phyloP scores from a whole-genome alignment of 30 jellyfish, hydroid and myxozoan genomes.

The Chironex yamaguchii region DNA sequence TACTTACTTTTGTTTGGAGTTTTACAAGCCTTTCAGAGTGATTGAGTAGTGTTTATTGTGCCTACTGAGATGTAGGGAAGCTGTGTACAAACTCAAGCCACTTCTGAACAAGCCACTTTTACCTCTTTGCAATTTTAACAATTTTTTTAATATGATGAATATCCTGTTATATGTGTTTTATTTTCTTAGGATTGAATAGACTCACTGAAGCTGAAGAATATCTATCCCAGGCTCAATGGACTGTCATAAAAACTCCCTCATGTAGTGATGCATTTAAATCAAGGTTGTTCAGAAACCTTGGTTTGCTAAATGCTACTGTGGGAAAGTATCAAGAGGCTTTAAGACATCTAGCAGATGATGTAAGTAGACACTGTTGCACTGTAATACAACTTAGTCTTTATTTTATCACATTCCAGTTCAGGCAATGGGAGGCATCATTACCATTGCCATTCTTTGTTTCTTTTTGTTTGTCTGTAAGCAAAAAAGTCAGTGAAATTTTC shows the following conservation, averaged over 20 bases:
- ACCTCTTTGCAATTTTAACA: not conserved
- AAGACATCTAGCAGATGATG: constrained; percentile 93
- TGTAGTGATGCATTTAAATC: constrained; percentile 85
- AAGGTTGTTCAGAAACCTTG: constrained; percentile 82
- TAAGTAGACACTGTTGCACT: constrained; percentile 7
- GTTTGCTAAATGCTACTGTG: constrained; percentile 86
- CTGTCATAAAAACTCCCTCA: constrained; percentile 81
- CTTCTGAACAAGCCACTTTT: too few relatives aligned
- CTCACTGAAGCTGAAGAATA: constrained; percentile 92
- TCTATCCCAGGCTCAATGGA: constrained; percentile 97
- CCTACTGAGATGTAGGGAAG: too few relatives aligned
- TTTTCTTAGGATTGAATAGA: constrained; percentile 81
- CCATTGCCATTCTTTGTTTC: not conserved
- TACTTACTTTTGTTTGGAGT: too few relatives aligned
- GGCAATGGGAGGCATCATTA: not conserved
- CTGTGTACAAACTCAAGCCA: too few relatives aligned
- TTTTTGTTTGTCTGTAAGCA: not conserved
- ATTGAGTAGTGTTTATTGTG: too few relatives aligned
- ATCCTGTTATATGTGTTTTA: not conserved
- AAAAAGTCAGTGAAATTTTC: too few relatives aligned
- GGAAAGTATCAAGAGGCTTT: constrained; percentile 89
- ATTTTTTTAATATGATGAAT: not conserved
- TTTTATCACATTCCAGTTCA: not conserved
- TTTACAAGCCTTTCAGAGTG: too few relatives aligned
- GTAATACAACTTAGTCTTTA: not conserved